These are phyloP conservation scores for Coilia nasus DNA, from an alignment of 2,797 vertebrate species.

Conservation along the genomic window DNA sequence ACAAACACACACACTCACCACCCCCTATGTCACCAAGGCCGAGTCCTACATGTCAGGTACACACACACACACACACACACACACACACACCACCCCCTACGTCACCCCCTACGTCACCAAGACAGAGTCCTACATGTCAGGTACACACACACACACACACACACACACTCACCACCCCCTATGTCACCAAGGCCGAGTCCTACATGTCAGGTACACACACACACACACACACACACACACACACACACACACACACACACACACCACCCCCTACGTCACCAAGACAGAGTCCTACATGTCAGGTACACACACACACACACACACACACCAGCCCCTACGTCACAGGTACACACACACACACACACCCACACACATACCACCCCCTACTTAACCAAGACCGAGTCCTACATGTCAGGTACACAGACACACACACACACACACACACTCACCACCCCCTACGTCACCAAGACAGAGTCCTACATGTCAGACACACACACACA, in stretches of 20 bases:
- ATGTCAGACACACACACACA: slow-evolving; percentile 43
- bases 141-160: slow-evolving; percentile 60
- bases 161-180: slow-evolving; percentile 86
- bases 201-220: slow-evolving; percentile 82
- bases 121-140: slow-evolving; percentile 84
- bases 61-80: too few species aligned
- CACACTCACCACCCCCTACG: slow-evolving; percentile 83
- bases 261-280: slow-evolving; percentile 90
- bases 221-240: too few species aligned
- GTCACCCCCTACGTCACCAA: slow-evolving; percentile 92
- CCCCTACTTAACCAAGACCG: too few species aligned
- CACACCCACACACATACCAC: slow-evolving; percentile 62
- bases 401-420: not conserved
- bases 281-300: slow-evolving; percentile 86
- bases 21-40: slow-evolving; percentile 87
- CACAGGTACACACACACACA: too few species aligned
- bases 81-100: too few species aligned
- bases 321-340: too few species aligned
- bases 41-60: slow-evolving; percentile 88
- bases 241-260: slow-evolving; percentile 73
- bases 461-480: slow-evolving; percentile 49
- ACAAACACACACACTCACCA: slow-evolving; percentile 79
- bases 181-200: slow-evolving; percentile 85
- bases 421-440: not conserved
- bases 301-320: too few species aligned